Base-by-base conservation (phyloP, 2,888 invertebrate genomes). In the Euproctis similis region DNA sequence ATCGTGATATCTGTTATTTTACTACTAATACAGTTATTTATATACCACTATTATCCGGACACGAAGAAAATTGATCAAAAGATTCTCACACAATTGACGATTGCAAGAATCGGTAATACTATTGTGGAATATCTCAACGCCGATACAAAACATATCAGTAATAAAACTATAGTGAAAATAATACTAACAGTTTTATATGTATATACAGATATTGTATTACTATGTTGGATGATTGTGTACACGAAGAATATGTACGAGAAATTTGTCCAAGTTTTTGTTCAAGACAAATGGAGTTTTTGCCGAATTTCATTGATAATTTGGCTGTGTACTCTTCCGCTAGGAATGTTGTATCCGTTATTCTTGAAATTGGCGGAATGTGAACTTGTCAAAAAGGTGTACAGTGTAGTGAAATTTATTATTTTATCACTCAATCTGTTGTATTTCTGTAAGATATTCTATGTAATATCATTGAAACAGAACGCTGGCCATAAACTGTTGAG, bases 391-490 rank as follows among this genome's bases (percentile, higher is more conserved):
- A 17, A 18, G 20, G 25, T 26, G 16, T 36, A 62, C 18, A 50
- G 49, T 8, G 44, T 53, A 10, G 9, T 59, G 0, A 67, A 66
- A 16, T 63, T 67, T 10, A 9, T 53, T 2, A 34, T 62, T 3
- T 36, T 62, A 1, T 22, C 56, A 12, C 20, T 57, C 3, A 69
- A 68, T 30, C 42, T 53, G 2, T 28, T 58, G 5, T 48, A 62
- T 6, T 66, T 63, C 30, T 21, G 59, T 12, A 51, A 45, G 29
- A 66, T 69, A 26, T 54, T 67, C 8, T 39, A 39, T 16, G 58
- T 64, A 0, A 58, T 57, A 1, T 43, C 46, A 0, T 19, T 16
- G 1, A 44, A 33, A 8, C 49, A 45, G 12, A 44, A 42, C 1
- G 54, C 0, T 7, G 17, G 9, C 11, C 30, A 19, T 10, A 36